phyloP scores from a whole-genome alignment of 2,113 vertebrate genomes.

The Asarcornis scutulata region DNA sequence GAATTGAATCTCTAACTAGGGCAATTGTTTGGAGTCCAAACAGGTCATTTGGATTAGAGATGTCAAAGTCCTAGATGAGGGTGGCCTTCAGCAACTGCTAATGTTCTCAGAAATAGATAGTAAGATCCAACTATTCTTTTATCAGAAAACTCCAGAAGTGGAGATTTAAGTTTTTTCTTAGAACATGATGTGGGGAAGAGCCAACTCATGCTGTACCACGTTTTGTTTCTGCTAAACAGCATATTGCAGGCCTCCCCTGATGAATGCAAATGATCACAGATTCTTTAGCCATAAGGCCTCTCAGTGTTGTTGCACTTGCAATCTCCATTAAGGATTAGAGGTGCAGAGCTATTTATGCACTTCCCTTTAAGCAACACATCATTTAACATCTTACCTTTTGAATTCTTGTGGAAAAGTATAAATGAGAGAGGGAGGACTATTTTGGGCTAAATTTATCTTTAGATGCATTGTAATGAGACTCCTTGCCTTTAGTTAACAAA shows the following conservation, averaged over 20 bases:
- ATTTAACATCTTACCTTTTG: neutral
- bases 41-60: neutral
- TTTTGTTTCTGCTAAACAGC: neutral
- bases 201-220: neutral
- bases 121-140: neutral
- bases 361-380: neutral
- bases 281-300: neutral
- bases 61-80: neutral
- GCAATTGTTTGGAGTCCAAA: neutral
- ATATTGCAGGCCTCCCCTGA: neutral
- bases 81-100: neutral
- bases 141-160: neutral
- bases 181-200: neutral
- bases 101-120: neutral
- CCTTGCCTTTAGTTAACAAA: neutral
- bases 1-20: neutral
- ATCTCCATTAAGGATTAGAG: neutral
- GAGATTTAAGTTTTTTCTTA: neutral
- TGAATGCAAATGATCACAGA: neutral
- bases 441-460: neutral
- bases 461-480: neutral
- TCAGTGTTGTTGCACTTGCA: rapidly evolving
- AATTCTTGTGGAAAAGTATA: neutral
- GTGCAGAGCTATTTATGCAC: neutral
- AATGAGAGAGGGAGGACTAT: neutral